Evolutionary conservation across 2,888 invertebrate genomes (phyloP).

Genomic region (Chymomyza procnemis): DNA sequence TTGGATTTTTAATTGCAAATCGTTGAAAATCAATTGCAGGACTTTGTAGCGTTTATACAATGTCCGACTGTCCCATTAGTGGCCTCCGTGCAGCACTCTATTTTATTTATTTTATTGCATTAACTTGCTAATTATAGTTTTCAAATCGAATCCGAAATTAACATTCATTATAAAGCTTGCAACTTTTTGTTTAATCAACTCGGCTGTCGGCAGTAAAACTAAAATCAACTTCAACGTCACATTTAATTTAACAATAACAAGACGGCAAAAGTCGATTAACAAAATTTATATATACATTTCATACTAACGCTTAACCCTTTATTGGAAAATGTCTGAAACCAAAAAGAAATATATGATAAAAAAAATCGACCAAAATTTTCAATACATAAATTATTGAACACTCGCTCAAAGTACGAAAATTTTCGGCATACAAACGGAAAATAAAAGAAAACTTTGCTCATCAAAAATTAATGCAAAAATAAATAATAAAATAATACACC

Average conservation of each 20-base stretch:
- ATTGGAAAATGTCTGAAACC: slow-evolving; percentile 12
- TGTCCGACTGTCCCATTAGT: no score
- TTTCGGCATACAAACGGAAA: slow-evolving; percentile 6
- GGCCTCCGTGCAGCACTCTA: no score
- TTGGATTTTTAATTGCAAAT: no score
- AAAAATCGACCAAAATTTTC: background rate
- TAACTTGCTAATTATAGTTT: no score
- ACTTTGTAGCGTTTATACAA: no score
- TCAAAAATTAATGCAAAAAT: slow-evolving; percentile 74
- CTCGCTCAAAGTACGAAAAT: background rate
- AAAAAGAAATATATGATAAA: background rate
- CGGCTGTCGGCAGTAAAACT: slow-evolving; percentile 42
- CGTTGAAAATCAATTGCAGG: no score
- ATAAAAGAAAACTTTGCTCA: slow-evolving; percentile 34
- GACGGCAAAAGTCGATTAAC: slow-evolving; percentile 56
- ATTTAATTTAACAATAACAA: slow-evolving; percentile 33
- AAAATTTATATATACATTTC: background rate
- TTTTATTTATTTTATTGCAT: no score
- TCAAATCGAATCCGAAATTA: no score
- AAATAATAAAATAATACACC: slow-evolving; percentile 76
- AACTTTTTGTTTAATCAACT: background rate
- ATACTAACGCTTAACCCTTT: slow-evolving; percentile 38
- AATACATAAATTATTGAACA: background rate
- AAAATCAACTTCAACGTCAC: slow-evolving; percentile 13
- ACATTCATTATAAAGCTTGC: no score